Evolutionary conservation across 2,888 invertebrate genomes (phyloP).

Genomic region (Incurvaria masculella): DNA sequence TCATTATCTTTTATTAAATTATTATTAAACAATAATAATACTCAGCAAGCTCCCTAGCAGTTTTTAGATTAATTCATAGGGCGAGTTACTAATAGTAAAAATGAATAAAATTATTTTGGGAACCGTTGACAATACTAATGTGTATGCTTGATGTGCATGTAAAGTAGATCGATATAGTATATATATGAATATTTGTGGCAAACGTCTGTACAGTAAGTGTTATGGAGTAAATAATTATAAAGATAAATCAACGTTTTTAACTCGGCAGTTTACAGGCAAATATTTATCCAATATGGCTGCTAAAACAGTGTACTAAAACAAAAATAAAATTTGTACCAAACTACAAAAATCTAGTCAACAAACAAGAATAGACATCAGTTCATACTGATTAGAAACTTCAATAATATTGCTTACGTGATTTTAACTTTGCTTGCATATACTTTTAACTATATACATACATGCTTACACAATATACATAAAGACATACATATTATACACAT

Average conservation of each 20-base stretch:
- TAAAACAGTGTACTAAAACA: no score
- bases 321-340: neutral
- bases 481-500: no score
- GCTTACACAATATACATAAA: neutral
- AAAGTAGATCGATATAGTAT: neutral
- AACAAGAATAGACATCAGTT: neutral
- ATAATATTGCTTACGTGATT: neutral
- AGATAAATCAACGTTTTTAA: neutral
- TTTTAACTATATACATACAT: neutral
- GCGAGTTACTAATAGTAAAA: conserved; percentile 28
- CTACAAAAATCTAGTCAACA: neutral
- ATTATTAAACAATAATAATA: conserved; percentile 2
- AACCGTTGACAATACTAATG: conserved; percentile 46
- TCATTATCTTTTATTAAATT: neutral
- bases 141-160: conserved; percentile 19
- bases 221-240: neutral
- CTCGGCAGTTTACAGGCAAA: neutral
- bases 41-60: conserved; percentile 6
- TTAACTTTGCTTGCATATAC: neutral
- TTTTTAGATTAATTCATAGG: conserved; percentile 29
- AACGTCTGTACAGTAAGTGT: neutral
- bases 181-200: neutral
- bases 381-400: neutral
- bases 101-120: conserved; percentile 27
- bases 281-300: no score